Conservation (phyloP, 2,113 vertebrate species). For the Scartelaos histophorus region DNA sequence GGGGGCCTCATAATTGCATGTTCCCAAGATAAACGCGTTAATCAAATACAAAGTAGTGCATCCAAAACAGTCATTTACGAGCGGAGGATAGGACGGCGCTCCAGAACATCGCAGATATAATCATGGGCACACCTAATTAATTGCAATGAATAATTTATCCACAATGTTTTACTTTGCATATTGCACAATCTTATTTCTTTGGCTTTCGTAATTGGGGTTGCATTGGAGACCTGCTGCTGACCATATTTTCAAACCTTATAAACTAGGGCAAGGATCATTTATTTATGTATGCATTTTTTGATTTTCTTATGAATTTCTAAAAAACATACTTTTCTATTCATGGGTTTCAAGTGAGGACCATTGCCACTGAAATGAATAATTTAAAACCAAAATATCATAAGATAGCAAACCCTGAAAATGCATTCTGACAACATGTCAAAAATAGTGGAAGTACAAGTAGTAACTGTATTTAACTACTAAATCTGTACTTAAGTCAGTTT, state of each 20-base stretch:
- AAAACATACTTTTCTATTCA: background rate
- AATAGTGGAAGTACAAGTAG: too few species aligned
- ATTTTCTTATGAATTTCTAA: background rate
- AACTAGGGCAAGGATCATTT: background rate
- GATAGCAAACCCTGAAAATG: too few species aligned
- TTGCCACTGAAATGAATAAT: too few species aligned
- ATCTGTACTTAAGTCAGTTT: too few species aligned
- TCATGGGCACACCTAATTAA: conserved; percentile 52
- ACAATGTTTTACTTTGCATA: conserved; percentile 42
- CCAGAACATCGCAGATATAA: conserved; percentile 58
- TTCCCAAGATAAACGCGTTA: conserved; percentile 75
- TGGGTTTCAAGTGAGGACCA: background rate
- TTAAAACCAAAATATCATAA: too few species aligned
- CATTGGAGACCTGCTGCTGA: background rate
- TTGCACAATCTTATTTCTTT: conserved; percentile 19
- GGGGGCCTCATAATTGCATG: conserved; percentile 74
- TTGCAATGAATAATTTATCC: conserved; percentile 56
- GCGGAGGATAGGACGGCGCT: conserved; percentile 32
- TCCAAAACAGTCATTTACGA: conserved; percentile 69
- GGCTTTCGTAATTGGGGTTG: background rate
- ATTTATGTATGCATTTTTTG: background rate
- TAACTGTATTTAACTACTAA: too few species aligned
- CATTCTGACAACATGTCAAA: too few species aligned
- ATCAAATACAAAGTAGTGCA: conserved; percentile 68
- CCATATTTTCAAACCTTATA: background rate